A percentile compares a stretch with the other conserved stretches of the same genome.
These are phyloP conservation scores for Actias luna DNA, from an alignment of 2,888 invertebrate genomes.

Conservation along the genomic window DNA sequence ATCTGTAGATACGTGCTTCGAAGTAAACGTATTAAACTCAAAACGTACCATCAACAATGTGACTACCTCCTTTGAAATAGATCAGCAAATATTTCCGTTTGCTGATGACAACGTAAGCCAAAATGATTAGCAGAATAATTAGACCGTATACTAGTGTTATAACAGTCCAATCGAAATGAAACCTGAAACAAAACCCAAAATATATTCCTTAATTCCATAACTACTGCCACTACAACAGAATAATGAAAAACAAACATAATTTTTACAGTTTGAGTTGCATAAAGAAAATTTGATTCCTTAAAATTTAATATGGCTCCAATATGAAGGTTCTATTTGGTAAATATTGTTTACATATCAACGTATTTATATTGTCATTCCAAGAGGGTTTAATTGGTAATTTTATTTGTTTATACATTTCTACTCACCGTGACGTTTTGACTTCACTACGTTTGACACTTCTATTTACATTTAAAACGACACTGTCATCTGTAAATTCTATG, in stretches of 20 bases:
- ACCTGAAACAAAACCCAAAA: background rate
- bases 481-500: background rate
- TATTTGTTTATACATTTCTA: background rate
- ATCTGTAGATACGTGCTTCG: background rate
- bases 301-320: too few relatives aligned
- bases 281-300: too few relatives aligned
- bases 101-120: background rate
- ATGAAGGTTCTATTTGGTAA: too few relatives aligned
- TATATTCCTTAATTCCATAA: background rate
- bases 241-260: too few relatives aligned
- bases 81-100: conserved; percentile 18
- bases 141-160: background rate
- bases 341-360: too few relatives aligned
- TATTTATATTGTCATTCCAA: too few relatives aligned
- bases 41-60: conserved; percentile 29
- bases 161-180: background rate
- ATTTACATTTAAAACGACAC: background rate
- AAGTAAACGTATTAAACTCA: background rate
- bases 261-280: too few relatives aligned
- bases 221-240: background rate
- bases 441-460: background rate
- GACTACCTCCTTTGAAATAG: conserved; percentile 30
- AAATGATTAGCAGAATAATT: background rate
- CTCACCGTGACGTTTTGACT: background rate
- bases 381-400: too few relatives aligned